Evolutionary conservation across 2,888 invertebrate species (phyloP).

Genomic region (Synergus gifuensis): DNA sequence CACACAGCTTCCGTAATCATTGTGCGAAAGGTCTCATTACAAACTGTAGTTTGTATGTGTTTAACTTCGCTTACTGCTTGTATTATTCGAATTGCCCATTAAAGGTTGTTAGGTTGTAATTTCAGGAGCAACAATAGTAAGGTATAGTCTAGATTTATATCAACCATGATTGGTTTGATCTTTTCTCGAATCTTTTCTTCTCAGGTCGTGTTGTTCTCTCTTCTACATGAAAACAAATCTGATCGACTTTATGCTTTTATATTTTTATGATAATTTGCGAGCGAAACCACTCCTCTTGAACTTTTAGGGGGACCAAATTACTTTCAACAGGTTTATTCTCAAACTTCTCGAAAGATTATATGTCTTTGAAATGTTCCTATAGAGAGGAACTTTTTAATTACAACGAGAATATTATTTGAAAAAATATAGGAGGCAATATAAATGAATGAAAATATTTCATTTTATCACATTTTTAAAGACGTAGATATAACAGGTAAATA

Average conservation of each 20-base stretch:
- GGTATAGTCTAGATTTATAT: slow-evolving; percentile 21
- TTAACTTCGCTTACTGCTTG: slow-evolving; percentile 23
- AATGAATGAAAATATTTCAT: neutral
- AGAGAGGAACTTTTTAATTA: no score
- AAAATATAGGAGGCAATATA: no score
- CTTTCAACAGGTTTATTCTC: neutral
- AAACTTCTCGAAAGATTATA: slow-evolving; percentile 3
- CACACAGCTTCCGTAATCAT: slow-evolving; percentile 14
- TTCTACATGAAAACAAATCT: neutral
- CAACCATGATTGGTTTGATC: neutral
- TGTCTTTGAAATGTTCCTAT: neutral
- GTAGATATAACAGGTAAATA: neutral
- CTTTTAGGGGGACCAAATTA: slow-evolving; percentile 7
- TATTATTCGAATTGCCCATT: slow-evolving; percentile 16
- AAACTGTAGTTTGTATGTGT: slow-evolving; percentile 20
- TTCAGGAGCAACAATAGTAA: slow-evolving; percentile 6
- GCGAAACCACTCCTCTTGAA: neutral
- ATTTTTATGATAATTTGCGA: neutral
- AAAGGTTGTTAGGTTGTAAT: neutral
- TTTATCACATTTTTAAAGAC: neutral
- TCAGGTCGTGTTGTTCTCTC: neutral
- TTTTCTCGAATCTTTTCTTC: neutral
- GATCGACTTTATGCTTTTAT: neutral
- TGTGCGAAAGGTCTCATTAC: slow-evolving; percentile 25
- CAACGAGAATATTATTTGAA: no score